Evolutionary conservation across 2,888 invertebrate genomes (phyloP).

Genomic region (Lochmaea crataegi): DNA sequence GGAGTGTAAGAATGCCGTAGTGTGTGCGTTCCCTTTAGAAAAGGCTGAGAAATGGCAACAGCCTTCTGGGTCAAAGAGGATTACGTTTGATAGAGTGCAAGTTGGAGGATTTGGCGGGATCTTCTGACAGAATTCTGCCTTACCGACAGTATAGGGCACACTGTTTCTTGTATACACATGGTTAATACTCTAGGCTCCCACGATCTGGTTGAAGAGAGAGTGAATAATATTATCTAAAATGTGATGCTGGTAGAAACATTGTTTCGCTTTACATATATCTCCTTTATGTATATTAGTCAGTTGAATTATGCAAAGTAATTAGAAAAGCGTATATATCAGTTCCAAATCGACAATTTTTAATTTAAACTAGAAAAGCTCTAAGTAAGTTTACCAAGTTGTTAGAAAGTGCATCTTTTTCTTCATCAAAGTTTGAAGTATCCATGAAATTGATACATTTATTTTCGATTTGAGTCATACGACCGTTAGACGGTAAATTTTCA

Average conservation of each 20-base stretch:
- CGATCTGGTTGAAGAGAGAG: conserved; percentile 54
- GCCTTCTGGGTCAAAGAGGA: conserved; percentile 59
- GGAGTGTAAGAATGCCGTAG: conserved; percentile 4
- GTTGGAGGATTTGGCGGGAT: conserved; percentile 56
- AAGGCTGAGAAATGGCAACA: conserved; percentile 55
- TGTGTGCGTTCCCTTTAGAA: not conserved
- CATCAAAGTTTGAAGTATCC: conserved; percentile 41
- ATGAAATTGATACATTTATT: conserved; percentile 61
- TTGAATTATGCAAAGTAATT: too few species aligned
- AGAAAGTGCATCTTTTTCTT: conserved; percentile 50
- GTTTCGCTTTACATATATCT: conserved; percentile 34
- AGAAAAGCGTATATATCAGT: too few species aligned
- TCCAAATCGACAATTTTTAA: not conserved
- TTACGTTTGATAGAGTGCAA: conserved; percentile 61
- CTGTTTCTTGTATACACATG: conserved; percentile 59
- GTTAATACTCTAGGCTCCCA: conserved; percentile 63
- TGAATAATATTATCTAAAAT: conserved; percentile 43
- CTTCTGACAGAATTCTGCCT: conserved; percentile 50
- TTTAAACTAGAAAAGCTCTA: not conserved
- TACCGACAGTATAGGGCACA: conserved; percentile 15
- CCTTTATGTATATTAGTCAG: conserved; percentile 44
- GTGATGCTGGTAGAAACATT: conserved; percentile 28
- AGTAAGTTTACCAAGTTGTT: conserved; percentile 48
- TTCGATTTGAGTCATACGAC: conserved; percentile 57
- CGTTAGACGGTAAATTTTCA: conserved; percentile 60